Evolutionary conservation across 2,797 vertebrate genomes (phyloP).

Genomic region (Xiphorhynchus erythropygius): DNA sequence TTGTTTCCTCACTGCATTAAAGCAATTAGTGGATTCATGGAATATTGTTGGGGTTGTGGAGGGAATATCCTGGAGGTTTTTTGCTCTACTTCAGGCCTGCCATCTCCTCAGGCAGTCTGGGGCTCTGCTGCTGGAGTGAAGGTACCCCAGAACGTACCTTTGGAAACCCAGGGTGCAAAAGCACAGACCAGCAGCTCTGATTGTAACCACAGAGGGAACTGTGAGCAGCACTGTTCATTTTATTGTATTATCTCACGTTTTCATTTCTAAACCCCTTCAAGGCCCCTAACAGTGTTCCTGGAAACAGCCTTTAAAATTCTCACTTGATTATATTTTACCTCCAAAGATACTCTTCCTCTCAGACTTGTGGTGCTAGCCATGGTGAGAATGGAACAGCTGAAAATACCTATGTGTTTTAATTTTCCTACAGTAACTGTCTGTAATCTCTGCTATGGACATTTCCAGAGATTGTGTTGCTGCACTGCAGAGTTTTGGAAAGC

Average conservation of each 20-base stretch:
- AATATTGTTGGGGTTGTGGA: neutral
- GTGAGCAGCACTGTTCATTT: neutral
- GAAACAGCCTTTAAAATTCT: neutral
- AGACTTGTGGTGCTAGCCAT: neutral
- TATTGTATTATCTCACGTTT: neutral
- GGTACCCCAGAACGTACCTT: neutral
- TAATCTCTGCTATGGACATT: neutral
- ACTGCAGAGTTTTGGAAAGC: neutral
- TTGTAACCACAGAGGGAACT: neutral
- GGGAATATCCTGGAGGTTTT: accelerated
- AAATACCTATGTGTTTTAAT: neutral
- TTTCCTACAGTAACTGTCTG: neutral
- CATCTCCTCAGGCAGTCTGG: neutral
- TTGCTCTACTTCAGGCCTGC: neutral
- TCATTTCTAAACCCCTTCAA: neutral
- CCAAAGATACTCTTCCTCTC: neutral
- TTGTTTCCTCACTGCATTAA: neutral
- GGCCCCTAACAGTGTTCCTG: neutral
- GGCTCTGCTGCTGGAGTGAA: neutral
- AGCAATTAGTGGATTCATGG: neutral
- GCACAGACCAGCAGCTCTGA: neutral
- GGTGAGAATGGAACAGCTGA: neutral
- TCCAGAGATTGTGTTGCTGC: conserved; percentile 1
- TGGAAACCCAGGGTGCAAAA: neutral
- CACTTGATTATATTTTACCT: neutral